Base-by-base conservation (phyloP, 2,888 invertebrate species). In the Sclerodermus sp. region DNA sequence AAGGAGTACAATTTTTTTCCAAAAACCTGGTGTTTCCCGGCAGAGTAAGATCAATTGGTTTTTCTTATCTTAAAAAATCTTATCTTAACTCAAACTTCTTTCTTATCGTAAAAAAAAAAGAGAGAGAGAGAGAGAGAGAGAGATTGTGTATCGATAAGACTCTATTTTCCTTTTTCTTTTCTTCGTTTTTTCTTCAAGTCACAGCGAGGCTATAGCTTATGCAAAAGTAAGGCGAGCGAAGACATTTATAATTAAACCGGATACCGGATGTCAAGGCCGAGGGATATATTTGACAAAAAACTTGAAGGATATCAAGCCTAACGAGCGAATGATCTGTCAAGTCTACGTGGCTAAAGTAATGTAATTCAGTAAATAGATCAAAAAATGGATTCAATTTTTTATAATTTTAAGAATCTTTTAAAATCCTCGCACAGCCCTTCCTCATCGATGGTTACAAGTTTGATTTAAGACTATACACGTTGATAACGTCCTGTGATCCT, bases 361-460 rank as follows among this genome's bases (percentile, higher is more conserved):
- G 18, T 6, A 17, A 12, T 30, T 15, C 29, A 30, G 9, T 14
- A 9, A 10, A 32, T 14, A 2, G 39, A 10, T 29, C 14, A 45
- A 38, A 15, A n/a, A 43, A 1, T 36, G 10, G 10, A 16, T 17
- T 30, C 34, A 23, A 9, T 38, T 2, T 39, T 31, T 37, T 32
- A 4, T 16, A n/a, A 44, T 51, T 50, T 38, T 8, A 16, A 36
- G 37, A 49, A 6, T 38, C 14, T 10, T 39, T 15, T 5, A 51
- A 36, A 14, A 23, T n/a, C 37, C 32, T 45, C 32, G 6, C 31
- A 23, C 72, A 90, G 84, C 95, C 95, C 0, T 89, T 90, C 59
- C 82, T 95, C 40, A 89, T 95, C 14, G 94, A 96, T 74, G 93
- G 93, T 1, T 94, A 89, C 76, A 96, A 96, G 80, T 95, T 95